Evolutionary conservation across 1,140 invertebrate genomes (phyloP), one percentile per base, ranked within the genome.

Genomic region (Penaeus indicus): DNA sequence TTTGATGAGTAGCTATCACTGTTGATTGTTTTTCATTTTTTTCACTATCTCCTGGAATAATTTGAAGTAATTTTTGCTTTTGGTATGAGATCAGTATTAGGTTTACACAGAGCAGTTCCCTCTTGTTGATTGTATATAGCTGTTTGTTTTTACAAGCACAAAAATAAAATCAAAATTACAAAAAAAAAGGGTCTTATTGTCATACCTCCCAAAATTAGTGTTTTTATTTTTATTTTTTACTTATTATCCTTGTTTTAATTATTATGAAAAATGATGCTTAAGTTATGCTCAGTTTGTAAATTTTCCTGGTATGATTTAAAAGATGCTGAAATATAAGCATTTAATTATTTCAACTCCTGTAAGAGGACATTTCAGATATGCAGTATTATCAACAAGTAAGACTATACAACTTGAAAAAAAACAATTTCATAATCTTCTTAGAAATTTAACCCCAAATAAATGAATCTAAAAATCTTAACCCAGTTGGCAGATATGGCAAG

Each of bases 121-220:
- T 61, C 60, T 85, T 85, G 84, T 85, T 85, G 27, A 85, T 61
- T 85, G 84, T 85, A 85, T 61, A 85, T 85, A 85, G 84, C 84
- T 85, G 69, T 85, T 85, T 42, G 69, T 85, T 85, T 85, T 85
- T 85, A 85, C 77, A 69, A 85, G 84, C 84, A 85, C 84, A 85
- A 85, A 85, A 75, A 69, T 69, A 85, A 85, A 85, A 72, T 69
- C 64, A 85, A 85, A 77, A 67, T 18, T 75, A 42, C 16, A 54
- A 1, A 54, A 54, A 54, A 72, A 77, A 16, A 67, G 69, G 1
- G 16, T 32, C 7, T 75, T 11, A 38, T 27, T 38, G 13, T 38
- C 72, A 54, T 1, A 11, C 54, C 16, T 2, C 54, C 54, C 54
- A 32, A 54, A 18, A 11, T 38, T 42, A 84, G 38, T 84, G 42